Percentiles rank a stretch among this genome's conserved stretches.
These are phyloP conservation scores for Aspidiotus destructor DNA, from an alignment of 2,888 invertebrate genomes.

Conservation along the genomic window DNA sequence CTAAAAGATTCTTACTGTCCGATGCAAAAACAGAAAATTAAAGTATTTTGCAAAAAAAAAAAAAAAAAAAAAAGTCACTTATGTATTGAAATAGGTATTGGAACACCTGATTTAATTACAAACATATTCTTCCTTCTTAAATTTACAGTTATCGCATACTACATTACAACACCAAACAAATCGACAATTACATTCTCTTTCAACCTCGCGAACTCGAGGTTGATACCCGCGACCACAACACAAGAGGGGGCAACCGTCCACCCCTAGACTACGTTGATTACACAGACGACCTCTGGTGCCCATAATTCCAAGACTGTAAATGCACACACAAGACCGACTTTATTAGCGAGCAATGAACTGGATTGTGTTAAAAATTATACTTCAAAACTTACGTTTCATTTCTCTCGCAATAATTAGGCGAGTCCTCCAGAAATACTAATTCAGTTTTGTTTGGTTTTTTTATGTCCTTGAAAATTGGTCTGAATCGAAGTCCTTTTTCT, in stretches of 20 bases:
- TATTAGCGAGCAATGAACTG: not conserved
- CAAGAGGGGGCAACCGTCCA: conserved; percentile 75
- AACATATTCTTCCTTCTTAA: conserved; percentile 70
- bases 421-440: conserved; percentile 78
- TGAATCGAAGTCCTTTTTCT: conserved; percentile 54
- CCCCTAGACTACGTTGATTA: conserved; percentile 71
- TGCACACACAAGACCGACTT: conserved; percentile 19
- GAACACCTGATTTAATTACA: conserved; percentile 56
- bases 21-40: too few relatives aligned
- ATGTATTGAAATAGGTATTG: too few relatives aligned
- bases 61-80: too few relatives aligned
- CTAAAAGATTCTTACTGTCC: too few relatives aligned
- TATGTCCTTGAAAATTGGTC: conserved; percentile 63
- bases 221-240: conserved; percentile 86
- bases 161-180: conserved; percentile 89
- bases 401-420: conserved; percentile 82
- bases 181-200: conserved; percentile 78
- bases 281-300: conserved; percentile 75
- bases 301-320: conserved; percentile 61
- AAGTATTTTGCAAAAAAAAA: too few relatives aligned
- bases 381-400: conserved; percentile 61
- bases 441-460: conserved; percentile 85
- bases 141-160: conserved; percentile 70
- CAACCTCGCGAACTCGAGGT: conserved; percentile 68
- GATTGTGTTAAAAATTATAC: not conserved